A percentile compares a stretch with the other conserved stretches of the same genome.
These are phyloP conservation scores for Mimas tiliae DNA, from an alignment of 2,888 invertebrate genomes.

Conservation along the genomic window DNA sequence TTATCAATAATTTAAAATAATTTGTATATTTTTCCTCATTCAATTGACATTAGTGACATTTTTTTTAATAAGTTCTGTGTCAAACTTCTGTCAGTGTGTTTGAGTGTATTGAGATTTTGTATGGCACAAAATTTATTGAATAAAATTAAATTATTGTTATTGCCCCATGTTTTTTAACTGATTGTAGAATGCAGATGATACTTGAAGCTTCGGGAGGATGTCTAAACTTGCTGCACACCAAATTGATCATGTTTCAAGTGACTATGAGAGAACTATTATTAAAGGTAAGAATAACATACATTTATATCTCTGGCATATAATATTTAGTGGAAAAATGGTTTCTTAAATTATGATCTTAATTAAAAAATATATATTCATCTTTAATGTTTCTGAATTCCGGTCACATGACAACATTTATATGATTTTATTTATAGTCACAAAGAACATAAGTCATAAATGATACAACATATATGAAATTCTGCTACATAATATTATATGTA, in stretches of 20 bases:
- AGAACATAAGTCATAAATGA: too few species aligned
- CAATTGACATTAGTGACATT: slow-evolving; percentile 49
- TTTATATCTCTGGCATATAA: neutral
- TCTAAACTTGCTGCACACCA: slow-evolving; percentile 27
- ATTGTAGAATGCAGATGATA: slow-evolving; percentile 39
- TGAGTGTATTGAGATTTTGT: slow-evolving; percentile 40
- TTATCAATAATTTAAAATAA: slow-evolving; percentile 31
- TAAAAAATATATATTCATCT: too few species aligned
- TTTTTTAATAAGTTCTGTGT: slow-evolving; percentile 55
- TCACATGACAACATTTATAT: neutral
- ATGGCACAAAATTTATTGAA: slow-evolving; percentile 6
- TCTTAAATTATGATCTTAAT: neutral
- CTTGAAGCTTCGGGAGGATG: slow-evolving; percentile 34
- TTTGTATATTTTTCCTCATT: slow-evolving; percentile 39
- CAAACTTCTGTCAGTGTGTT: slow-evolving; percentile 55
- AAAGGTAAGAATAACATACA: slow-evolving; percentile 42
- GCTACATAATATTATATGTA: too few species aligned
- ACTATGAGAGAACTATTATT: neutral
- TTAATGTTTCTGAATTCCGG: neutral
- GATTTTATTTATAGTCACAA: neutral
- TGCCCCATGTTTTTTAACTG: slow-evolving; percentile 30
- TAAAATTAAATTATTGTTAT: slow-evolving; percentile 2
- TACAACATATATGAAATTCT: neutral
- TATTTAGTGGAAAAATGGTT: neutral
- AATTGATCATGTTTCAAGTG: neutral